Conservation (phyloP, 92 coral and sea anemone species). For the Zoanthus sansibaricus region DNA sequence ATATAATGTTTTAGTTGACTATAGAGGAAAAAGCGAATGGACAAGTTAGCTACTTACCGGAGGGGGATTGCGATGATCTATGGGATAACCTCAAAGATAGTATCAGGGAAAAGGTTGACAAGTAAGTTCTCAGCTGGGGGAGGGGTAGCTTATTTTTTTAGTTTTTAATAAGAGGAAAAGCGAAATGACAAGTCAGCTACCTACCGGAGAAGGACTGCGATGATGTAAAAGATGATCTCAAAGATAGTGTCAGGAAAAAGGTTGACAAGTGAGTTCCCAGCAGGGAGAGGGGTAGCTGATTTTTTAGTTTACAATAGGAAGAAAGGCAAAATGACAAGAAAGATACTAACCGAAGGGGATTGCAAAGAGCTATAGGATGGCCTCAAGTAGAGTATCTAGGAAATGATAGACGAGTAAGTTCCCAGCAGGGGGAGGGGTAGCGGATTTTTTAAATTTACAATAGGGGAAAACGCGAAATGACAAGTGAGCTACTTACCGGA, state of each 20-base stretch:
- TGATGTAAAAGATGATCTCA: too few relatives aligned
- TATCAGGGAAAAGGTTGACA: constrained; percentile 69
- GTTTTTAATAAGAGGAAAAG: neutral
- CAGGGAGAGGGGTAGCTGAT: neutral
- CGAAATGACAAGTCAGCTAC: too few relatives aligned
- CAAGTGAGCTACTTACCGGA: too few relatives aligned
- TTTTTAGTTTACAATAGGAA: neutral
- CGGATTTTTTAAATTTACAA: too few relatives aligned
- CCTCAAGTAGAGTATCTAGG: too few relatives aligned
- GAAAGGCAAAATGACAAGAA: neutral
- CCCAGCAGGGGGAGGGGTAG: neutral
- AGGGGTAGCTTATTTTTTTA: neutral
- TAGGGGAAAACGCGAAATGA: too few relatives aligned
- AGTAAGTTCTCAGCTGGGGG: constrained; percentile 46
- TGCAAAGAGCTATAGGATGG: too few relatives aligned
- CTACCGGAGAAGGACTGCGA: too few relatives aligned
- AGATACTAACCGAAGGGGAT: too few relatives aligned
- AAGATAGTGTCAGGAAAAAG: too few relatives aligned
- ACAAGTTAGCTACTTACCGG: neutral
- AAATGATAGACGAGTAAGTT: constrained; percentile 64
- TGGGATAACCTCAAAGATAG: constrained; percentile 83
- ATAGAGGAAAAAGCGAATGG: too few relatives aligned
- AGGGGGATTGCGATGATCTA: constrained; percentile 72
- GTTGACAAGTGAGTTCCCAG: constrained; percentile 66
- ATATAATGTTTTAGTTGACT: too few relatives aligned